Conservation (phyloP, 2,888 invertebrate species). For the Drosophila demipolita region DNA sequence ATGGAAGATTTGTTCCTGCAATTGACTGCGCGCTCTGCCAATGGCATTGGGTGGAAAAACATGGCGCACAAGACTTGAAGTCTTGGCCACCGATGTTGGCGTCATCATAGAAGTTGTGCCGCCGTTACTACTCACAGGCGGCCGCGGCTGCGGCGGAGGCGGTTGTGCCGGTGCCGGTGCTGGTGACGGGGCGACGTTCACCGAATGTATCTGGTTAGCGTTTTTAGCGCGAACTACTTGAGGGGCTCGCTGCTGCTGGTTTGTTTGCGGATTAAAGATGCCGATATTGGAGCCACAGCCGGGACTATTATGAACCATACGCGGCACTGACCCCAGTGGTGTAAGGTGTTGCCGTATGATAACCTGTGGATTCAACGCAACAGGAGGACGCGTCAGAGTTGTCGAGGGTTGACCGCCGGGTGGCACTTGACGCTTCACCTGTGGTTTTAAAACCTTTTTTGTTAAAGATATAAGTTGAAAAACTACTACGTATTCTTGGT, state of each 20-base stretch:
- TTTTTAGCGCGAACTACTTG: slow-evolving; percentile 73
- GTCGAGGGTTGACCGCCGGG: slow-evolving; percentile 23
- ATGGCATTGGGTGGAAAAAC: slow-evolving; percentile 79
- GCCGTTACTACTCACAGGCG: slow-evolving; percentile 34
- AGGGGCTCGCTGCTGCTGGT: slow-evolving; percentile 64
- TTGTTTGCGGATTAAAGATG: slow-evolving; percentile 65
- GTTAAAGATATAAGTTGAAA: not conserved
- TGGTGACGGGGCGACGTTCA: slow-evolving; percentile 36
- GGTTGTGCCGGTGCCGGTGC: not conserved
- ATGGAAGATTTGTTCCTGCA: slow-evolving; percentile 84
- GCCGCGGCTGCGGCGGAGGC: slow-evolving; percentile 22
- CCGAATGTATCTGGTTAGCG: slow-evolving; percentile 38
- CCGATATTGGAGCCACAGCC: slow-evolving; percentile 62
- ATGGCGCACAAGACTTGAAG: slow-evolving; percentile 72
- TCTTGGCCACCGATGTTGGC: slow-evolving; percentile 30
- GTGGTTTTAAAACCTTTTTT: not conserved
- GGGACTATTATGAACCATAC: slow-evolving; percentile 32
- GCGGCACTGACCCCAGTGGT: slow-evolving; percentile 15
- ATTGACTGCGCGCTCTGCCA: slow-evolving; percentile 81
- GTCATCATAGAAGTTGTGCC: slow-evolving; percentile 45
- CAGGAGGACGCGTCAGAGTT: slow-evolving; percentile 32
- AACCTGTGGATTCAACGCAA: slow-evolving; percentile 41
- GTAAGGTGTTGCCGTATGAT: slow-evolving; percentile 52
- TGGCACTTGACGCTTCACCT: slow-evolving; percentile 83
- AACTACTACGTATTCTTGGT: not conserved